Evolutionary conservation across 2,888 invertebrate species (phyloP), one percentile per base, ranked within the genome.

Genomic region (Hetaerina titia): DNA sequence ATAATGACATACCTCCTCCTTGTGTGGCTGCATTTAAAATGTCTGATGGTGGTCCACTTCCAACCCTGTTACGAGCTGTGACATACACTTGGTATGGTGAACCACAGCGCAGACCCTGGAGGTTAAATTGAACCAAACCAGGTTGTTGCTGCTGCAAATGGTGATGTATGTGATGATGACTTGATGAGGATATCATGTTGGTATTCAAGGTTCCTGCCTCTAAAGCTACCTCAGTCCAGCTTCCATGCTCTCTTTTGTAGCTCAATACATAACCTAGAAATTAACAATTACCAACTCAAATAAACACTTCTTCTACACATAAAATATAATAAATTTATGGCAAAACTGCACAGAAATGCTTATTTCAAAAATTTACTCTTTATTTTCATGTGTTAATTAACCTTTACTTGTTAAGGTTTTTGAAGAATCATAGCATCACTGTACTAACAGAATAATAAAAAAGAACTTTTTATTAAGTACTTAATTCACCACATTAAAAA

Each of bases 31-130:
- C 97, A 63, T 96, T 96, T 92, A 96, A 96, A 45, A 96, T 96
- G 94, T 96, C 96, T 95, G 97, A 97, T 15, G 97, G 96, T 95
- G 96, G 96, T 5, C 97, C 96, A 95, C 96, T 96, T 7, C 97
- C 97, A 94, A 97, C 97, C 90, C 96, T 96, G 96, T 97, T 97
- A 96, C 96, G 96, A 45, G 97, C 96, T 95, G 97, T 96, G 94
- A 97, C 95, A 64, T 96, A 96, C 96, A 97, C 97, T 95, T 97
- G 96, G 95, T 97, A 97, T 94, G 96, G 96, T 88, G 97, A 96
- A 25, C 97, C 97, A 95, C 97, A 97, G 94, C 96, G 96, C 94
- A 97, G 95, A 9, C 96, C 96, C 81, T 96, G 96, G 94, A 97
- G 96, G 57, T 92, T 92, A n/a, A 69, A 92, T 57, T 92, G 92